Conservation (phyloP, 1,140 invertebrate genomes). For the Phortica variegata region DNA sequence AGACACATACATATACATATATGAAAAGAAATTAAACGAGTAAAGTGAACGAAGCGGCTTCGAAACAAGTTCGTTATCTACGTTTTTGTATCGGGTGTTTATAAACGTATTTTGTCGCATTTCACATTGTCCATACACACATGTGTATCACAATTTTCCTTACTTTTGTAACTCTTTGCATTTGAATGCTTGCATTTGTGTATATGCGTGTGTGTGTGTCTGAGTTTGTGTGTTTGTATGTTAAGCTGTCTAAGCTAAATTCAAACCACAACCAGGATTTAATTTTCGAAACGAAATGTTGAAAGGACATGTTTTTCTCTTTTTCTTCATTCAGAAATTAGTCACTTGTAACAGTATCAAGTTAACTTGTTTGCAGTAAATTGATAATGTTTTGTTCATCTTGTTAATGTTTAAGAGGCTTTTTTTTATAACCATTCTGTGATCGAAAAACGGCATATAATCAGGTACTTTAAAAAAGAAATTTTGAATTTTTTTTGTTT, state of each 20-base stretch:
- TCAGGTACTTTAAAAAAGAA: no score
- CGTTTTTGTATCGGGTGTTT: constrained; percentile 48
- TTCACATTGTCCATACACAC: background rate
- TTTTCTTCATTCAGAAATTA: constrained; percentile 40
- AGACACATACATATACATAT: no score
- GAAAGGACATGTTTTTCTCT: constrained; percentile 6
- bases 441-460: no score
- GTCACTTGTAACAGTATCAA: constrained; percentile 47
- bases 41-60: no score
- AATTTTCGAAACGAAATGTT: constrained; percentile 22
- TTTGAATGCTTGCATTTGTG: constrained; percentile 4
- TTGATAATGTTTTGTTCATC: no score
- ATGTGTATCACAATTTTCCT: constrained; percentile 4
- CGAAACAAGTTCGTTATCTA: background rate
- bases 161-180: constrained; percentile 4
- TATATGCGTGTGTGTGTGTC: constrained; percentile 3
- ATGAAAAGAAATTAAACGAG: no score
- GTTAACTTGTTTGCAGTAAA: constrained; percentile 23
- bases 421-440: no score
- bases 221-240: constrained; percentile 2
- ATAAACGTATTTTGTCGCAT: constrained; percentile 31
- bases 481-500: no score
- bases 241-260: constrained; percentile 8
- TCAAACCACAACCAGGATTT: constrained; percentile 41
- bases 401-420: no score